Conservation (phyloP, 2,888 invertebrate species). For the Neria commutata region DNA sequence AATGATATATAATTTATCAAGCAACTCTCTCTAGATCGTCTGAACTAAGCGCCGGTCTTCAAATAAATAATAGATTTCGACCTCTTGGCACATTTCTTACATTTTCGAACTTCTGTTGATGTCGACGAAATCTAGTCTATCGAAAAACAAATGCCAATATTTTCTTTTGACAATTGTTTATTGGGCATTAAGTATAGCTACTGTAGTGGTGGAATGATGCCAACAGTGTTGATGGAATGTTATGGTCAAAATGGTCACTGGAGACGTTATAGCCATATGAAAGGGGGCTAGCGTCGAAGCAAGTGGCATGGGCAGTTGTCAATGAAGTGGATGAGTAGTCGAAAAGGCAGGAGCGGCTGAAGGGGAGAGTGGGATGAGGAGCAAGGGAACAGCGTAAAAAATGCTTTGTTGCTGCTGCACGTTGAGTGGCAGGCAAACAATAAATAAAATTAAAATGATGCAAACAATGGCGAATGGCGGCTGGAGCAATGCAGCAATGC, state of each 20-base stretch:
- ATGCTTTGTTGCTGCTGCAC: slow-evolving; percentile 21
- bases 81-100: too few species aligned
- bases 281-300: slow-evolving; percentile 13
- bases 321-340: slow-evolving; percentile 26
- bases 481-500: slow-evolving; percentile 7
- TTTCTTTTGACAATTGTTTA: too few species aligned
- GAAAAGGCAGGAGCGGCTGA: slow-evolving; percentile 4
- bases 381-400: neutral
- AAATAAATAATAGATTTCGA: too few species aligned
- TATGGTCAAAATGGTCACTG: slow-evolving; percentile 30
- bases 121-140: too few species aligned
- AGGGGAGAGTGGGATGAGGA: neutral
- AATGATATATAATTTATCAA: too few species aligned
- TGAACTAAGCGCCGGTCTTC: too few species aligned
- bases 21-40: too few species aligned
- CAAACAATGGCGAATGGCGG: slow-evolving; percentile 53
- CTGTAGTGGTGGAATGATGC: slow-evolving; percentile 3
- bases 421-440: slow-evolving; percentile 55
- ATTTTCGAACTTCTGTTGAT: too few species aligned
- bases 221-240: slow-evolving; percentile 11
- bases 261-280: slow-evolving; percentile 31
- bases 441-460: slow-evolving; percentile 63
- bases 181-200: neutral
- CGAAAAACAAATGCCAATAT: too few species aligned
- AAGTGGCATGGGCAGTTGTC: slow-evolving; percentile 8